These are phyloP conservation scores for Ophraella communa DNA, from an alignment of 2,888 invertebrate genomes.

Conservation along the genomic window DNA sequence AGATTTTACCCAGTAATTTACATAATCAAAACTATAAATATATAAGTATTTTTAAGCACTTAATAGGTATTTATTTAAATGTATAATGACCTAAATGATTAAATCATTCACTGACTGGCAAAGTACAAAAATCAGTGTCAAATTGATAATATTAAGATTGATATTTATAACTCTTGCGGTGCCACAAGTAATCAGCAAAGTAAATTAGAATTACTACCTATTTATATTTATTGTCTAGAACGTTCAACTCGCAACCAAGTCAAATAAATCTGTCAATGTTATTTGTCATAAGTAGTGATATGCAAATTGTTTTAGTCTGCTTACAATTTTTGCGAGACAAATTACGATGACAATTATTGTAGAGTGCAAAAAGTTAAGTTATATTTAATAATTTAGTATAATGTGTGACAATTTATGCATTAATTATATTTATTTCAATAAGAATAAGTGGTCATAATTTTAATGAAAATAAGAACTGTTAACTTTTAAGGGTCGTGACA, in stretches of 20 bases:
- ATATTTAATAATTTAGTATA: too few relatives aligned
- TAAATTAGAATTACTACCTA: neutral
- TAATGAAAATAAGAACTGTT: too few relatives aligned
- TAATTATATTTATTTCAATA: too few relatives aligned
- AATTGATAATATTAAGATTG: neutral
- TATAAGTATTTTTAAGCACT: too few relatives aligned
- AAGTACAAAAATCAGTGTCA: neutral
- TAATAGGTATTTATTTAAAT: neutral
- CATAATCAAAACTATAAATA: too few relatives aligned
- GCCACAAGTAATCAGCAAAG: neutral
- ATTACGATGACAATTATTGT: neutral
- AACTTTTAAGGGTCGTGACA: too few relatives aligned
- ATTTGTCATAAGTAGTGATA: neutral
- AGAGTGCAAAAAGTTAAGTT: too few relatives aligned
- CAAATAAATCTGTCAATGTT: neutral
- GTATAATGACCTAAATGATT: neutral
- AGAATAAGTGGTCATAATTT: too few relatives aligned
- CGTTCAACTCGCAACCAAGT: neutral
- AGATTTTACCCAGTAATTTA: too few relatives aligned
- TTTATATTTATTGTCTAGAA: constrained; percentile 3
- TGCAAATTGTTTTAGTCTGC: constrained; percentile 6
- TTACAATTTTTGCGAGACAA: neutral
- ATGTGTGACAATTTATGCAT: too few relatives aligned
- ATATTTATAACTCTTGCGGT: neutral
- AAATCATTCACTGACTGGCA: neutral